These are phyloP conservation scores for Neodiprion fabricii DNA, from an alignment of 1,140 invertebrate species.

Conservation along the genomic window DNA sequence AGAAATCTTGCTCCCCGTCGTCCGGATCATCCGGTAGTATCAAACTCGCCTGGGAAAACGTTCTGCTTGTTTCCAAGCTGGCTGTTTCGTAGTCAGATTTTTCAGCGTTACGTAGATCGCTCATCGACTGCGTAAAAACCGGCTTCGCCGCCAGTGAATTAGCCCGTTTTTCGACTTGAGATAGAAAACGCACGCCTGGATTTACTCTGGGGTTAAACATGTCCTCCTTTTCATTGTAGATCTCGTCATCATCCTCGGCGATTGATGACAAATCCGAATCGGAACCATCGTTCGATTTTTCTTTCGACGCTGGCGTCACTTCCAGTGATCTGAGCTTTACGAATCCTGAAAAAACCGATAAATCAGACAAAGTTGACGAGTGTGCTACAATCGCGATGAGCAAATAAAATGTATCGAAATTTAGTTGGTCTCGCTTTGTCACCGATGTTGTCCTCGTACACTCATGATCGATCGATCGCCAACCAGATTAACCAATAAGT, in stretches of 20 bases:
- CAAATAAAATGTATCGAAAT: no score
- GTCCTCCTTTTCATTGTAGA: slow-evolving; percentile 37
- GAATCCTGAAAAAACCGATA: slow-evolving; percentile 57
- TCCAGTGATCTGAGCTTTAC: slow-evolving; percentile 63
- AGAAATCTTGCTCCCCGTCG: slow-evolving; percentile 24
- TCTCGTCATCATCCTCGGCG: slow-evolving; percentile 30
- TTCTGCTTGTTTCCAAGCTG: neutral
- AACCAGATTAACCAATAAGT: no score
- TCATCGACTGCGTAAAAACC: slow-evolving; percentile 11
- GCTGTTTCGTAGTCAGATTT: neutral
- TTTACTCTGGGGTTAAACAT: slow-evolving; percentile 30
- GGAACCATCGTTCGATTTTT: slow-evolving; percentile 44
- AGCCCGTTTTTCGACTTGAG: slow-evolving; percentile 1
- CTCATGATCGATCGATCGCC: no score
- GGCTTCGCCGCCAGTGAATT: slow-evolving; percentile 15
- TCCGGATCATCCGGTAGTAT: slow-evolving; percentile 4
- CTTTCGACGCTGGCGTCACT: slow-evolving; percentile 48
- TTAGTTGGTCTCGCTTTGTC: no score
- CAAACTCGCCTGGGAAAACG: neutral
- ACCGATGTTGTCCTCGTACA: no score
- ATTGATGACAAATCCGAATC: slow-evolving; percentile 28
- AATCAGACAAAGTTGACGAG: slow-evolving; percentile 6
- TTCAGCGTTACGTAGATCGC: neutral
- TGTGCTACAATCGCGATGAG: neutral
- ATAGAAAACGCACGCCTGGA: slow-evolving; percentile 13